Percentiles rank a stretch among this genome's conserved stretches.
phyloP scores from a whole-genome alignment of 2,888 invertebrate species.

The Invenusta paracnida region DNA sequence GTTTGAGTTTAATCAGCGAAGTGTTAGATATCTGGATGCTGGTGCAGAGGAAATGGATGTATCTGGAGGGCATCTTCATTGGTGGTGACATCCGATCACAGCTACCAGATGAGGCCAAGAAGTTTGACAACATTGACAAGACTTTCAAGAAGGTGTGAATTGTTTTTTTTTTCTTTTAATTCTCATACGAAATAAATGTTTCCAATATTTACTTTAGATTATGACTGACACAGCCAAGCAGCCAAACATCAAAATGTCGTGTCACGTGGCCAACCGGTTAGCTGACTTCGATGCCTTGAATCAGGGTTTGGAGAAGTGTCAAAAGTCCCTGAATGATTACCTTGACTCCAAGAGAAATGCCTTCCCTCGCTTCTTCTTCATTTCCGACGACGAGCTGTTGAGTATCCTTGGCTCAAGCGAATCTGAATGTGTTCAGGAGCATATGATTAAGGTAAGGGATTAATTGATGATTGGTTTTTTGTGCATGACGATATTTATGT shows the following conservation, averaged over 20 bases:
- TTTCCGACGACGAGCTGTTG: slow-evolving; percentile 83
- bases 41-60: slow-evolving; percentile 83
- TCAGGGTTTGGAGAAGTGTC: slow-evolving; percentile 76
- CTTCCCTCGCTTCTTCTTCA: slow-evolving; percentile 86
- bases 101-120: slow-evolving; percentile 80
- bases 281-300: slow-evolving; percentile 72
- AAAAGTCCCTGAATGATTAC: slow-evolving; percentile 84
- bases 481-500: background rate
- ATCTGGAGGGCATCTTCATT: slow-evolving; percentile 83
- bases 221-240: slow-evolving; percentile 78
- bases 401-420: slow-evolving; percentile 81
- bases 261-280: slow-evolving; percentile 71
- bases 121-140: slow-evolving; percentile 82
- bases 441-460: slow-evolving; percentile 81
- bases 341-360: slow-evolving; percentile 78
- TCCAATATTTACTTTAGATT: slow-evolving; percentile 63
- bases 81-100: slow-evolving; percentile 81
- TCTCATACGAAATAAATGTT: background rate
- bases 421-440: slow-evolving; percentile 78
- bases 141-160: slow-evolving; percentile 69
- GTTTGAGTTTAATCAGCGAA: slow-evolving; percentile 74
- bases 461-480: too few species aligned
- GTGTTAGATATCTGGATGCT: slow-evolving; percentile 72
- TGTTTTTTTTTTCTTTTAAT: background rate
- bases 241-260: slow-evolving; percentile 72